Conservation (phyloP, 2,888 invertebrate genomes). For the Listrodromus nycthemerus region DNA sequence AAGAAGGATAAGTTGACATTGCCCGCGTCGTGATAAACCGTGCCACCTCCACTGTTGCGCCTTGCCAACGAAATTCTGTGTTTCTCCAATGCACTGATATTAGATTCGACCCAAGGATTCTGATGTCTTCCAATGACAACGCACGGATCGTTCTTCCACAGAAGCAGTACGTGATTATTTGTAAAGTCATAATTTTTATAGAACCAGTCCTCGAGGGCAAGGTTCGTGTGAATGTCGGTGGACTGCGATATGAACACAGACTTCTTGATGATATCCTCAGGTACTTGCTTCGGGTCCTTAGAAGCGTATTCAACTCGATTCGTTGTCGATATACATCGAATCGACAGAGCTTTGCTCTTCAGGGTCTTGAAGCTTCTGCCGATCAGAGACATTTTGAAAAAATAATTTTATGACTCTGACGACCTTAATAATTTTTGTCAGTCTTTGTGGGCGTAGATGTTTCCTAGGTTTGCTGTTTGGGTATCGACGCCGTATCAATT, state of each 20-base stretch:
- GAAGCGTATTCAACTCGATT: slow-evolving; percentile 70
- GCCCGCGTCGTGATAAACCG: slow-evolving; percentile 98
- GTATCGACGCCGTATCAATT: slow-evolving; percentile 28
- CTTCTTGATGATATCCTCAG: slow-evolving; percentile 88
- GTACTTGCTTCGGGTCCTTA: slow-evolving; percentile 68
- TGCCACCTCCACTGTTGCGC: slow-evolving; percentile 97
- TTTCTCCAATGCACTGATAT: slow-evolving; percentile 89
- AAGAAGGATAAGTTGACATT: slow-evolving; percentile 98
- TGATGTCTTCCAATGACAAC: slow-evolving; percentile 98
- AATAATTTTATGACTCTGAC: slow-evolving; percentile 33
- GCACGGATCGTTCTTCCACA: slow-evolving; percentile 97
- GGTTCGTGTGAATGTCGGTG: slow-evolving; percentile 95
- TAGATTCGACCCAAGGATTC: slow-evolving; percentile 97
- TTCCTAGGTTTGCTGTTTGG: slow-evolving; percentile 23
- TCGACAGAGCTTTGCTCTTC: slow-evolving; percentile 82
- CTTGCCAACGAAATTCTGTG: slow-evolving; percentile 92
- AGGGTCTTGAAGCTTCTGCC: slow-evolving; percentile 84
- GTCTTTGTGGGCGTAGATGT: slow-evolving; percentile 20
- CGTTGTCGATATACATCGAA: slow-evolving; percentile 80
- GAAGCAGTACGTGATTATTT: slow-evolving; percentile 93
- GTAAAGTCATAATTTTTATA: slow-evolving; percentile 94
- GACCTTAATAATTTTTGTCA: slow-evolving; percentile 24
- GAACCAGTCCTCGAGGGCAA: slow-evolving; percentile 98
- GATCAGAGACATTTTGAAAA: slow-evolving; percentile 85
- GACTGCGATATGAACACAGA: slow-evolving; percentile 97